phyloP scores from a whole-genome alignment of 2,888 invertebrate species.

The Notodonta ziczac region DNA sequence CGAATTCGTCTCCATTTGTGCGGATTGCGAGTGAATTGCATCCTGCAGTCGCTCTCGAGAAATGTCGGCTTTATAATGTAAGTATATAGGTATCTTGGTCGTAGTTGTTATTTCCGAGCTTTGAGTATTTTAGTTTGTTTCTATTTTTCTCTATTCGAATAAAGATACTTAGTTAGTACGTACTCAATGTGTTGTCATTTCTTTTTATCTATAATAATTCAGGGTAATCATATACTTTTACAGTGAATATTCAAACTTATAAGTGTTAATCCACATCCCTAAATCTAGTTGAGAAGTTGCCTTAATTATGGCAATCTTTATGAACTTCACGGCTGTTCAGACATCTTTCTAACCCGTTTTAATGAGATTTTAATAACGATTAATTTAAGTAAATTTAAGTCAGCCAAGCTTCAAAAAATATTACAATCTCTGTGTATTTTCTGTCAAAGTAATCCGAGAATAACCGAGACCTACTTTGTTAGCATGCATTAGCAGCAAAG shows the following conservation, averaged over 20 bases:
- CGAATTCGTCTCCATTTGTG: constrained; percentile 17
- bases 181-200: no score
- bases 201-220: no score
- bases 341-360: constrained; percentile 9
- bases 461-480: constrained; percentile 60
- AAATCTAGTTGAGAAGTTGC: no score
- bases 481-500: constrained; percentile 47
- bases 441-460: constrained; percentile 44
- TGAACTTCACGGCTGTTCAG: no score
- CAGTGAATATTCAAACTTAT: no score
- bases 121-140: background rate
- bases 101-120: background rate
- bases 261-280: no score
- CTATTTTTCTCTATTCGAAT: no score
- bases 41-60: constrained; percentile 6
- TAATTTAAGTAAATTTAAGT: background rate
- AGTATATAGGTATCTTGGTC: constrained; percentile 4
- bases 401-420: background rate
- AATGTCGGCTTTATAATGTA: background rate
- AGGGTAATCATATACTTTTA: no score
- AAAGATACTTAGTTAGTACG: no score
- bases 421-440: background rate
- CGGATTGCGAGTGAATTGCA: constrained; percentile 6
- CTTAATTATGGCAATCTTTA: no score
- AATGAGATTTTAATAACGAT: constrained; percentile 23